Evolutionary conservation across 1,140 invertebrate genomes (phyloP), one percentile per base, ranked within the genome.

Genomic region (Heterodera carotae): DNA sequence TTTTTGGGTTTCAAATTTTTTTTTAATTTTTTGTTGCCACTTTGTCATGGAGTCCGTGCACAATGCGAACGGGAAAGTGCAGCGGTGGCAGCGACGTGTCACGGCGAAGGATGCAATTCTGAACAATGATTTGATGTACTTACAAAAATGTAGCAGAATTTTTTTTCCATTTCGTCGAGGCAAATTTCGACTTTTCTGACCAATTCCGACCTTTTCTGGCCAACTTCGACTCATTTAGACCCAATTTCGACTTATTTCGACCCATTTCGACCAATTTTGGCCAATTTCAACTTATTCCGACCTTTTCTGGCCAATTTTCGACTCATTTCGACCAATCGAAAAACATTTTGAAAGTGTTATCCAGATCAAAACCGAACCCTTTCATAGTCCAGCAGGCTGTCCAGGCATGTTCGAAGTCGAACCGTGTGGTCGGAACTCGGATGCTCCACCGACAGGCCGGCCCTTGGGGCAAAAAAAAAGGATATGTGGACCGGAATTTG

Each of bases 1-100:
- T 25, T 27, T 62, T 31, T 1, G 22, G 15, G n/a, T 1, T 29
- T 64, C 2, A 31, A 31, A 53, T 59, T n/a, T 25, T 25, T 29
- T 60, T 62, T 25, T 72, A 8, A 12, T n/a, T 48, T n/a, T n/a
- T n/a, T n/a, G n/a, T n/a, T n/a, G n/a, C n/a, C n/a, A 71, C 76
- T 39, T 79, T 79, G 66, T 79, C 78, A 12, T 79, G 53, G n/a
- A 79, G 29, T 36, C 78, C 78, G 56, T 79, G 78, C 15, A 79
- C 78, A 72, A 79, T 79, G 48, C 78, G 66, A 22, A 79, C 67
- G 25, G 77, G 77, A 60, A 69, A 79, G 60, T 76, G 29, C 36
- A 79, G 12, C 25, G 29, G 8, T 8, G 69, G 39, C 31, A 33
- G 33, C 27, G 59, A n/a, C 18, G 31, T 2, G 27, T 33, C 43